Conservation (phyloP, 2,113 vertebrate genomes). For the Grus americana region DNA sequence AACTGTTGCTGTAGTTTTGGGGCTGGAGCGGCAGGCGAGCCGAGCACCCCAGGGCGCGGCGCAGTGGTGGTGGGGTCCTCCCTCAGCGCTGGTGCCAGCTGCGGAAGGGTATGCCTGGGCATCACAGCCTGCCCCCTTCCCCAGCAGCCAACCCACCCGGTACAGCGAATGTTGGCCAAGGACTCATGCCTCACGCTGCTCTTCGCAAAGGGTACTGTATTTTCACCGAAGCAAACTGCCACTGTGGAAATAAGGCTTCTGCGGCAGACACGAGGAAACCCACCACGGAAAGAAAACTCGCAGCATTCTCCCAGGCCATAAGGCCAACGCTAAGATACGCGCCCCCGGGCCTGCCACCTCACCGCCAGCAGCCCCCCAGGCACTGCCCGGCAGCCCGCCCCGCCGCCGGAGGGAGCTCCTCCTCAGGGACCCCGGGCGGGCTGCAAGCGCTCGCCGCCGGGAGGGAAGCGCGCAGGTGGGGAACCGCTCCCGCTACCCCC, state of each 20-base stretch:
- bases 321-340: neutral
- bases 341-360: neutral
- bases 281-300: neutral
- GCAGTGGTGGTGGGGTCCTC: fast-evolving
- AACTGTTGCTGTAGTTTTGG: fast-evolving
- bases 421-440: neutral
- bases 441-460: no score
- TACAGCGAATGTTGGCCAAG: fast-evolving
- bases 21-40: neutral
- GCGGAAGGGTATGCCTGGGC: neutral
- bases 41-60: neutral
- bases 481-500: no score
- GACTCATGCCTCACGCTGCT: neutral
- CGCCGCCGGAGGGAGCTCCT: neutral
- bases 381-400: neutral
- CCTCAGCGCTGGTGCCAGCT: neutral
- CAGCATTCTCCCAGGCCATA: neutral
- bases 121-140: neutral
- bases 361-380: neutral
- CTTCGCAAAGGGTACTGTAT: neutral
- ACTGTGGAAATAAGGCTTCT: neutral
- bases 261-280: neutral
- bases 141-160: neutral
- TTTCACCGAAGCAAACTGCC: neutral
- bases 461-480: neutral